phyloP scores from a whole-genome alignment of 2,888 invertebrate species.

The Lydus trimaculatus region DNA sequence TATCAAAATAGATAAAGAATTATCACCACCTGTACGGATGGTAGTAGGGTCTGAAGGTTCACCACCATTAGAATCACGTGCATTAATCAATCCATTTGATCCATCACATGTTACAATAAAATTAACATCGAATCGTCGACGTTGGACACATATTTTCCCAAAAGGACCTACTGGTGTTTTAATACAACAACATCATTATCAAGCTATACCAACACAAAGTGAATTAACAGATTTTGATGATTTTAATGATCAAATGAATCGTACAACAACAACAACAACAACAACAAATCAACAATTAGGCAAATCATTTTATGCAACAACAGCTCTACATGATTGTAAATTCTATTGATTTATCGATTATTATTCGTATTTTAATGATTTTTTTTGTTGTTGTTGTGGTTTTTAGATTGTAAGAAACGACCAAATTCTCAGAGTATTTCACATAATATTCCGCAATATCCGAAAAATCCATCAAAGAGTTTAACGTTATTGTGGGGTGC shows the following conservation, averaged over 20 bases:
- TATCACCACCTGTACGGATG: slow-evolving; percentile 65
- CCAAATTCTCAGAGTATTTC: slow-evolving; percentile 56
- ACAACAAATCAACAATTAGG: slow-evolving; percentile 43
- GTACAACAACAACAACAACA: slow-evolving; percentile 45
- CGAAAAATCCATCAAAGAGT: slow-evolving; percentile 60
- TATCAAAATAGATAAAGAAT: slow-evolving; percentile 57
- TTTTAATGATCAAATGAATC: slow-evolving; percentile 29
- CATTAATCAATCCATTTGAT: slow-evolving; percentile 97
- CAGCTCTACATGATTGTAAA: slow-evolving; percentile 65
- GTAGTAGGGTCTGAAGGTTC: slow-evolving; percentile 68
- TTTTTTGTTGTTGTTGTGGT: no score
- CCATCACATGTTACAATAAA: slow-evolving; percentile 97
- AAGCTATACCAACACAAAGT: slow-evolving; percentile 75
- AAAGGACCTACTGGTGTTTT: slow-evolving; percentile 90
- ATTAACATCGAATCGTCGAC: slow-evolving; percentile 89
- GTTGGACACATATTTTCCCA: slow-evolving; percentile 99
- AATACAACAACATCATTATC: slow-evolving; percentile 93
- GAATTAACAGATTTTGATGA: slow-evolving; percentile 29
- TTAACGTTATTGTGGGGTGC: slow-evolving; percentile 89
- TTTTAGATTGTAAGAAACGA: slow-evolving; percentile 59
- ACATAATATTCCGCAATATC: slow-evolving; percentile 49
- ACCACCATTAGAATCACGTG: slow-evolving; percentile 74
- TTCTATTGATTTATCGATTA: slow-evolving; percentile 29
- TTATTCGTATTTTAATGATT: slow-evolving; percentile 9
- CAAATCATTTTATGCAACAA: slow-evolving; percentile 52